Evolutionary conservation across 2,888 invertebrate genomes (phyloP).

Genomic region (Sarcophaga subvicina): DNA sequence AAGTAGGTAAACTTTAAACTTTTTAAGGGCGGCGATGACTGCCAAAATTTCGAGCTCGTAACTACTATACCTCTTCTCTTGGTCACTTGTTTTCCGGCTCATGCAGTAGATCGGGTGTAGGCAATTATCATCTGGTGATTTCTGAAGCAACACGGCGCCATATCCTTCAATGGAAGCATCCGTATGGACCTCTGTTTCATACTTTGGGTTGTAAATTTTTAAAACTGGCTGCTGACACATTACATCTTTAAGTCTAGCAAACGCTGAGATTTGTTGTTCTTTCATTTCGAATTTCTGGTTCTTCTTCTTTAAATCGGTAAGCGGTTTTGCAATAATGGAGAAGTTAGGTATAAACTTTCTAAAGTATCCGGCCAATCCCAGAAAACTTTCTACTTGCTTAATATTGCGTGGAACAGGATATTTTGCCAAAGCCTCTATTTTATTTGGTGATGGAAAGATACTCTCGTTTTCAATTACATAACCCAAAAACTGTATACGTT

Average conservation of each 20-base stretch:
- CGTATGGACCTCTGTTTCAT: slow-evolving; percentile 66
- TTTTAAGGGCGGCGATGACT: slow-evolving; percentile 71
- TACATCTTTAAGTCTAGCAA: slow-evolving; percentile 66
- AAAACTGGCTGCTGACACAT: slow-evolving; percentile 60
- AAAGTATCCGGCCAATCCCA: slow-evolving; percentile 74
- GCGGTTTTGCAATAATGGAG: slow-evolving; percentile 69
- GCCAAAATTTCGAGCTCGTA: slow-evolving; percentile 73
- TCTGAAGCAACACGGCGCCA: slow-evolving; percentile 66
- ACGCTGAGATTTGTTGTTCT: slow-evolving; percentile 64
- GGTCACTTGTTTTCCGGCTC: slow-evolving; percentile 61
- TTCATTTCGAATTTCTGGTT: slow-evolving; percentile 67
- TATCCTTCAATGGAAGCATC: slow-evolving; percentile 67
- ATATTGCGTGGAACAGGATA: slow-evolving; percentile 72
- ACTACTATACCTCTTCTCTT: slow-evolving; percentile 58
- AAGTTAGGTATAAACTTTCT: slow-evolving; percentile 72
- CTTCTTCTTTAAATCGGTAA: slow-evolving; percentile 69
- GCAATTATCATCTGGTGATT: slow-evolving; percentile 52
- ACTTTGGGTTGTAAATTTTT: slow-evolving; percentile 62
- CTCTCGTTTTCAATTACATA: slow-evolving; percentile 61
- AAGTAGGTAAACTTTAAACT: slow-evolving; percentile 71
- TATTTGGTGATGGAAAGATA: slow-evolving; percentile 70
- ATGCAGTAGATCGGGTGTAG: slow-evolving; percentile 67
- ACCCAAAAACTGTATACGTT: slow-evolving; percentile 64
- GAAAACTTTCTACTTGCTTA: slow-evolving; percentile 73
- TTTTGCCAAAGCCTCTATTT: slow-evolving; percentile 70